Base-by-base conservation (phyloP, 1,140 invertebrate genomes). In the Drosophila pruinosa region DNA sequence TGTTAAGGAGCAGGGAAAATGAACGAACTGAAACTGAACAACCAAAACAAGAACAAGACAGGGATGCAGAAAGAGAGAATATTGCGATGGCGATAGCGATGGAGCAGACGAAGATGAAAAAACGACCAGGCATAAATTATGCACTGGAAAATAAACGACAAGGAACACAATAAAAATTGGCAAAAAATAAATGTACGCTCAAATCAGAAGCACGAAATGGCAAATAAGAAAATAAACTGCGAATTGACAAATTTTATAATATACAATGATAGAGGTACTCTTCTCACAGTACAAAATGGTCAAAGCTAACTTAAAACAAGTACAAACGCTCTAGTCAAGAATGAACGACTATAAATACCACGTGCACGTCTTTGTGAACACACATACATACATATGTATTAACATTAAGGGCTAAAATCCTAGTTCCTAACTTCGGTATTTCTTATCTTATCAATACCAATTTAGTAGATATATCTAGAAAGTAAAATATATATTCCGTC, bases 111-210 rank as follows among this genome's bases (percentile, higher is more conserved):
- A 36, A 28, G 41, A 31, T 21, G 22, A 28, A 34, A 38, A 43
- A 41, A 53, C 45, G 50, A 10, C 53, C 43, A 53, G 69, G 82
- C 73, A 86, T 85, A 86, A 85, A 85, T 85, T 86, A 85, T 85
- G 82, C 81, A 86, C 81, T 85, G 81, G 61, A 88, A 86, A 85
- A 85, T 86, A 85, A 81, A 81, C 81, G 70, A 77, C 81, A 58
- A 85, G 56, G 58, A 61, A 59, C 68, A 85, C 68, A 80, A 85
- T 85, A 81, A 85, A 85, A 86, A 86, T 86, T 64, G 73, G 58
- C 56, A 81, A 85, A 86, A 85, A 86, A 86, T 77, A 80, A n/a
- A 64, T 80, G 69, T 77, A 74, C 76, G 80, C 80, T n/a, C n/a
- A n/a, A 80, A 86, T 86, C 81, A 86, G 75, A 86, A 80, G 68